phyloP scores from a whole-genome alignment of 64 coral and sea anemone species.

The Anthopleura sola region DNA sequence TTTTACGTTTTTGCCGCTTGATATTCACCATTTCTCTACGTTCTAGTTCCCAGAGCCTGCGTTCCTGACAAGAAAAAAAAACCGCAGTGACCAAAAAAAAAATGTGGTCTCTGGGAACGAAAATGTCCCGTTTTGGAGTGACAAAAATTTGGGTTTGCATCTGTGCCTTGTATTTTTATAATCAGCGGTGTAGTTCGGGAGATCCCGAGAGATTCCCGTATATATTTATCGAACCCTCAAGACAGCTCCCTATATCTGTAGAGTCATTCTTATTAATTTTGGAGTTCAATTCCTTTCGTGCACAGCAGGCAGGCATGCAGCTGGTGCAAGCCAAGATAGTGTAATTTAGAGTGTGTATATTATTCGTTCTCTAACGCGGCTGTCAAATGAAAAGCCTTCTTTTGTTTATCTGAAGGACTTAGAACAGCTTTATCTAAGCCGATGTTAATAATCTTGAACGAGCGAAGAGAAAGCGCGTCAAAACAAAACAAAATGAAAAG shows the following conservation, averaged over 20 bases:
- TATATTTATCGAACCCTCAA: background rate
- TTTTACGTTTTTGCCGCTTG: too few species aligned
- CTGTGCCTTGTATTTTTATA: background rate
- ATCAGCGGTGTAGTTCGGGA: background rate
- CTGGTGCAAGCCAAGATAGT: background rate
- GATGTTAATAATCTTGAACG: background rate
- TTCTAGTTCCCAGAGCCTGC: too few species aligned
- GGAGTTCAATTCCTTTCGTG: background rate
- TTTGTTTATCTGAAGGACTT: background rate
- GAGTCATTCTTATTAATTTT: background rate
- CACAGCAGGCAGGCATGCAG: background rate
- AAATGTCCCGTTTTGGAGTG: too few species aligned
- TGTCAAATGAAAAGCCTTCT: background rate
- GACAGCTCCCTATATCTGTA: background rate
- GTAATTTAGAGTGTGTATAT: background rate
- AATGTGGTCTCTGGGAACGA: too few species aligned
- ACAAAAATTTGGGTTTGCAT: too few species aligned
- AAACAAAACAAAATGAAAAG: background rate
- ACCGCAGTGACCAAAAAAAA: too few species aligned
- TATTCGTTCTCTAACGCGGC: background rate
- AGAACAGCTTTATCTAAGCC: background rate
- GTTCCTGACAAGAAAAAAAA: too few species aligned
- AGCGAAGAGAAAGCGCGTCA: background rate
- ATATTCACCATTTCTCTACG: too few species aligned
- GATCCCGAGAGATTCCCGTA: conserved; percentile 2